These are phyloP conservation scores for Lasioglossum villosulum DNA, from an alignment of 2,888 invertebrate species.

Conservation along the genomic window DNA sequence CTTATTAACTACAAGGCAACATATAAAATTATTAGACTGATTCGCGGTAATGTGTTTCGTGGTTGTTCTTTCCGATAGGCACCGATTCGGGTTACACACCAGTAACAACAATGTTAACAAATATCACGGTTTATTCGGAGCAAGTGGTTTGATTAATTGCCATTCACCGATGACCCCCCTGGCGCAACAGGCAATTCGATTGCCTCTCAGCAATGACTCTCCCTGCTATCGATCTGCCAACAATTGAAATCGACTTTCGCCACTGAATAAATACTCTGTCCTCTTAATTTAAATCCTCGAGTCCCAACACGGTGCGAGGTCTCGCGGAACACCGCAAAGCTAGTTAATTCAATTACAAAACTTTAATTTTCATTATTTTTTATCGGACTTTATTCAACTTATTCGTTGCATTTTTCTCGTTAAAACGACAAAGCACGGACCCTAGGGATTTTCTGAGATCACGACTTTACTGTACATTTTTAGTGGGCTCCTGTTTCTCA, in stretches of 20 bases:
- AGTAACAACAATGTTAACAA: background rate
- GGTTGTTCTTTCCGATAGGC: no score
- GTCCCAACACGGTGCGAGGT: background rate
- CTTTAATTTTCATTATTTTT: no score
- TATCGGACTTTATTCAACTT: no score
- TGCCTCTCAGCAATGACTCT: background rate
- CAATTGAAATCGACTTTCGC: background rate
- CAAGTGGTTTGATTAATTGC: background rate
- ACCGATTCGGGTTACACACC: background rate
- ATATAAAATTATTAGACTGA: background rate
- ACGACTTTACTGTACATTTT: background rate
- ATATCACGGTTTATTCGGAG: background rate
- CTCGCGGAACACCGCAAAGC: no score
- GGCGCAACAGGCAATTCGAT: conserved; percentile 8
- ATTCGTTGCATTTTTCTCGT: no score
- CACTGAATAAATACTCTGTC: background rate
- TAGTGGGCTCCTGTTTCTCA: no score
- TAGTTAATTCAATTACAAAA: no score
- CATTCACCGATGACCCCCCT: background rate
- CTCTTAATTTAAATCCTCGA: background rate
- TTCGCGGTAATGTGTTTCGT: no score
- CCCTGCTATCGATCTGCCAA: background rate
- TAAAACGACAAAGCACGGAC: no score
- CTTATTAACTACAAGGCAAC: background rate
- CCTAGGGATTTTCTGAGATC: no score